A percentile compares a stretch with the other conserved stretches of the same genome.
Evolutionary conservation across 2,797 vertebrate species (phyloP).

Genomic region (Eidolon dupreanum): DNA sequence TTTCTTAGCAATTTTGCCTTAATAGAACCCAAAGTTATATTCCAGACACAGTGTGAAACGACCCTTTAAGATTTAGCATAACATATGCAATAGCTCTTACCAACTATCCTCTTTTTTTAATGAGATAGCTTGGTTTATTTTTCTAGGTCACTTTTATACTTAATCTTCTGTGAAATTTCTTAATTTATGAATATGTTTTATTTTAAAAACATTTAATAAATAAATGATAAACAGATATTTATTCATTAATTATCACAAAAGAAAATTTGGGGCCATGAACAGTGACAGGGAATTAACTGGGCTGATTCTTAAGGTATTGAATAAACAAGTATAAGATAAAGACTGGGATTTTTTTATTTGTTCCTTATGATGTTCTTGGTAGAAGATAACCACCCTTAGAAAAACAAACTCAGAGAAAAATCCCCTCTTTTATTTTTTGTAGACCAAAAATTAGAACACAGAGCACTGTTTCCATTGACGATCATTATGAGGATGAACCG

Average conservation of each 20-base stretch:
- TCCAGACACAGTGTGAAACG: background rate
- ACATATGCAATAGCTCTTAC: background rate
- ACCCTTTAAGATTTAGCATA: background rate
- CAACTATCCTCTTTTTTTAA: background rate
- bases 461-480: background rate
- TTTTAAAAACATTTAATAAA: conserved; percentile 2
- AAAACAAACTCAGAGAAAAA: background rate
- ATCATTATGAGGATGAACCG: background rate
- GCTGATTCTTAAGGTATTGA: background rate
- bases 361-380: background rate
- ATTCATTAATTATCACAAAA: background rate
- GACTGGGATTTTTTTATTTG: background rate
- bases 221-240: background rate
- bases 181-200: background rate
- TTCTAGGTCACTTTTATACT: conserved; percentile 7
- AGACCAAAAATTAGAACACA: background rate
- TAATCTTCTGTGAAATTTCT: conserved; percentile 19
- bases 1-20: conserved; percentile 26
- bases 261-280: background rate
- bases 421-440: background rate
- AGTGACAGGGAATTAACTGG: background rate
- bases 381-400: background rate
- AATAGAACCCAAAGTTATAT: background rate
- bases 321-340: background rate
- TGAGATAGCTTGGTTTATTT: conserved; percentile 8